Evolutionary conservation across 2,888 invertebrate species (phyloP), one percentile per base, ranked within the genome.

Genomic region (Neoascia interrupta): DNA sequence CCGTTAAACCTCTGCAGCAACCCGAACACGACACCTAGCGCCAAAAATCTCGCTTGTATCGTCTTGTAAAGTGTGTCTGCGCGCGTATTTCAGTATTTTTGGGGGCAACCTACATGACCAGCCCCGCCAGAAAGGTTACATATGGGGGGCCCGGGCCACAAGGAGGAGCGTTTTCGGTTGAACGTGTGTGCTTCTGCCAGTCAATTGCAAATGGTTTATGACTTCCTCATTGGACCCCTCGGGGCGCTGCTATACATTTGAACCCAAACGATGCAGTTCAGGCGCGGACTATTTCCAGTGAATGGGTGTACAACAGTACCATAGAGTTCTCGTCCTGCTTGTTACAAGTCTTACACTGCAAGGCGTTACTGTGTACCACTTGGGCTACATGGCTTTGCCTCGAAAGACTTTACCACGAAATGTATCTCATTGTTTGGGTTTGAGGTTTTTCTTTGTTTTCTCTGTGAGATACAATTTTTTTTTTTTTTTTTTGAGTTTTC

Each of bases 121-220:
- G 39, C 37, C 21, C n/a, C 4, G n/a, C 6, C 5, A 23, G 34
- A 51, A 63, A 63, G 51, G 63, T 63, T 51, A 63, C n/a, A 51
- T 36, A 70, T 4, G 31, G 31, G 60, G 41, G n/a, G n/a, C n/a
- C n/a, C n/a, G n/a, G n/a, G 47, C 45, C 49, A 56, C 34, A 41
- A 72, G 63, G 47, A 72, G 63, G 70, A 72, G 63, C 53, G n/a
- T n/a, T n/a, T n/a, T n/a, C n/a, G n/a, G n/a, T n/a, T 28, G n/a
- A 31, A 53, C 51, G 10, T 68, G 47, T 54, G 41, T 31, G 37
- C 11, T 21, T 47, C 58, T 47, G 58, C 64, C 34, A 76, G 72
- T 64, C 72, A 76, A 76, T 76, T 72, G 53, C 51, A 64, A 72
- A 72, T 76, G 60, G 64, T 76, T 60, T 76, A 76, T 64, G 72